These are phyloP conservation scores for Hemibagrus wyckioides DNA, from an alignment of 2,113 vertebrate genomes.

Conservation along the genomic window DNA sequence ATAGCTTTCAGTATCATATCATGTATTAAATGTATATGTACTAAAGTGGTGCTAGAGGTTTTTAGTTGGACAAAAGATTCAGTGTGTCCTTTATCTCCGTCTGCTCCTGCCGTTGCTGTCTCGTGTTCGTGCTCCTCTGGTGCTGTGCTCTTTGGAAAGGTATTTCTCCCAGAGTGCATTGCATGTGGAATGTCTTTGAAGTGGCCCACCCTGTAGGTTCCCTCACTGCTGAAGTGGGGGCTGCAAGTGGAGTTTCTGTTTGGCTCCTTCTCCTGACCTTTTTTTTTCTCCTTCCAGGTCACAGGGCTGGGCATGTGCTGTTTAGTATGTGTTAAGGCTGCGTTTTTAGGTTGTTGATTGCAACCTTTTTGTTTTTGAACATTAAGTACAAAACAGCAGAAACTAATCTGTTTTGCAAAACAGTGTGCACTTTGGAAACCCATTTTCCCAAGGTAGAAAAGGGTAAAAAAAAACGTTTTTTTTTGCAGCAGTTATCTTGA, in stretches of 20 bases:
- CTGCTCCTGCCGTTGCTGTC: neutral
- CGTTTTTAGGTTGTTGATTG: neutral
- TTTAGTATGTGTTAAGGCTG: conserved; percentile 43
- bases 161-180: conserved; percentile 70
- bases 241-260: conserved; percentile 17
- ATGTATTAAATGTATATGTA: neutral
- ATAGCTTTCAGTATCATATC: neutral
- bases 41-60: neutral
- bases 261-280: conserved; percentile 54
- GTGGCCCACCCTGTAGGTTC: conserved; percentile 73
- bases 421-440: neutral
- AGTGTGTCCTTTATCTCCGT: neutral
- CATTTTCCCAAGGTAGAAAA: neutral
- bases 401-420: neutral
- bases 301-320: conserved; percentile 42
- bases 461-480: neutral
- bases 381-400: neutral
- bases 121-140: conserved; percentile 57
- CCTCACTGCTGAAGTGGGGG: conserved; percentile 25
- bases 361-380: neutral
- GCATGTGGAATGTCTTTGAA: conserved; percentile 78
- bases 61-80: neutral
- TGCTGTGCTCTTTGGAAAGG: conserved; percentile 65
- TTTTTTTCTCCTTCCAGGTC: conserved; percentile 39
- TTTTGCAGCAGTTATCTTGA: neutral